phyloP scores from a whole-genome alignment of 2,113 vertebrate genomes.

The Nannobrachium achirus region DNA sequence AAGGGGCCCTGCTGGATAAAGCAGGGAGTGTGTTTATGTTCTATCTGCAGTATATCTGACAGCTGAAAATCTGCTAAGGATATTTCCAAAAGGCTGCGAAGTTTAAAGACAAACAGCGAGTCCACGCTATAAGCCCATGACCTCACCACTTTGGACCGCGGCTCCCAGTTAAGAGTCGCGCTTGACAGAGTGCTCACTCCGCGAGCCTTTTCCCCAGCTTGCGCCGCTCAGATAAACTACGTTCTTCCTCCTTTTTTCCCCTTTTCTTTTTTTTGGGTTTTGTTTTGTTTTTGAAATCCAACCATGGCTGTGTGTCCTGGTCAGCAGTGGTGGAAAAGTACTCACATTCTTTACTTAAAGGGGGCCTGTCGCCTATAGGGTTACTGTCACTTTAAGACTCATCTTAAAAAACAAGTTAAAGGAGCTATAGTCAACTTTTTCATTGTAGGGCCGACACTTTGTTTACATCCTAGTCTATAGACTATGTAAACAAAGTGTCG shows the following conservation, averaged over 20 bases:
- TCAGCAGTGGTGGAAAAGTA: too few species aligned
- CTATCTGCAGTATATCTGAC: slow-evolving; percentile 45
- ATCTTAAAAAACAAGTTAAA: too few species aligned
- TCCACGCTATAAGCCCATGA: slow-evolving; percentile 66
- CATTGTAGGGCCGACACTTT: too few species aligned
- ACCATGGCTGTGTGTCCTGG: slow-evolving; percentile 31
- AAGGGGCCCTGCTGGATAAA: slow-evolving; percentile 35
- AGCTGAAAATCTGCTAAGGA: slow-evolving; percentile 61
- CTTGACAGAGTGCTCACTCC: slow-evolving; percentile 69
- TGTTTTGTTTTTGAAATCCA: neutral
- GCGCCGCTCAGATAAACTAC: neutral
- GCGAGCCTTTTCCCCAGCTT: slow-evolving; percentile 40
- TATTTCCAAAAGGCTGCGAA: slow-evolving; percentile 56
- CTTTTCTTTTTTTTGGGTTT: slow-evolving; percentile 35
- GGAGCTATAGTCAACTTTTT: too few species aligned
- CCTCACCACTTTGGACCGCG: slow-evolving; percentile 71
- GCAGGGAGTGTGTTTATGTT: slow-evolving; percentile 46
- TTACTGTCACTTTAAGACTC: too few species aligned
- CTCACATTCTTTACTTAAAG: too few species aligned
- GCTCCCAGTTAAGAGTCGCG: slow-evolving; percentile 54
- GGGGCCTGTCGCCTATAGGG: too few species aligned
- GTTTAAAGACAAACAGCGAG: slow-evolving; percentile 65
- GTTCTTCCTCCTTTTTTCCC: slow-evolving; percentile 29
- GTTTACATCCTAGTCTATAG: too few species aligned
- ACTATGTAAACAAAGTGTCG: too few species aligned